These are phyloP conservation scores for Columba janthina DNA, from an alignment of 2,113 vertebrate genomes.

Conservation along the genomic window DNA sequence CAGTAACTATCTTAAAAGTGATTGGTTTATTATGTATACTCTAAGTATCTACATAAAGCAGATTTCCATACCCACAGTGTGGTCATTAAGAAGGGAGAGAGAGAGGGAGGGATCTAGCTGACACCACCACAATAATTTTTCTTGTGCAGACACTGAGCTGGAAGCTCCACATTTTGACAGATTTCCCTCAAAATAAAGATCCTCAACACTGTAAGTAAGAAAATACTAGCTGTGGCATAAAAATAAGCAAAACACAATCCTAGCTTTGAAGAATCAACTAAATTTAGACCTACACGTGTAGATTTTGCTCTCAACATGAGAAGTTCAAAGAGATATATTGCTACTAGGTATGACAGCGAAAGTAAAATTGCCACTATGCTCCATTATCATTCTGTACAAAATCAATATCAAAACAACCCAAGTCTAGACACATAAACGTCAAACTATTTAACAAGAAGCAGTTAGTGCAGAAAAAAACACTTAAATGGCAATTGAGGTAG, in stretches of 20 bases:
- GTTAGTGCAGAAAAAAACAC: conserved; percentile 82
- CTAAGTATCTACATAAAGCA: not conserved
- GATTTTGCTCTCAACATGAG: not conserved
- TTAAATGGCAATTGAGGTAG: conserved; percentile 85
- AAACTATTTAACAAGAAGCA: conserved; percentile 80
- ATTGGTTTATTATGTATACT: conserved; percentile 26
- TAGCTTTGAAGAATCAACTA: not conserved
- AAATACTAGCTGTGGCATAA: not conserved
- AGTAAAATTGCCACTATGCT: conserved; percentile 50
- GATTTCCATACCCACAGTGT: not conserved
- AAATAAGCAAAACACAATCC: not conserved
- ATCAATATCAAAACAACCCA: conserved; percentile 77
- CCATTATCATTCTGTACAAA: conserved; percentile 73
- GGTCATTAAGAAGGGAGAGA: not conserved
- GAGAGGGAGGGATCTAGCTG: not conserved
- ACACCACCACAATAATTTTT: not conserved
- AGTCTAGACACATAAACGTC: conserved; percentile 83
- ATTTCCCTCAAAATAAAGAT: not conserved
- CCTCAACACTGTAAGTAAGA: not conserved
- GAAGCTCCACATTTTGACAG: not conserved
- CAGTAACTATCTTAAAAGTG: not conserved
- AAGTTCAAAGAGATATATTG: conserved; percentile 45
- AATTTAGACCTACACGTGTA: not conserved
- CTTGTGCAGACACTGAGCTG: not conserved
- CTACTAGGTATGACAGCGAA: conserved; percentile 48